Percentiles rank a stretch among this genome's conserved stretches.
phyloP scores from a whole-genome alignment of 35 echinoderm and acorn worm genomes.

The Hemicentrotus pulcherrimus region DNA sequence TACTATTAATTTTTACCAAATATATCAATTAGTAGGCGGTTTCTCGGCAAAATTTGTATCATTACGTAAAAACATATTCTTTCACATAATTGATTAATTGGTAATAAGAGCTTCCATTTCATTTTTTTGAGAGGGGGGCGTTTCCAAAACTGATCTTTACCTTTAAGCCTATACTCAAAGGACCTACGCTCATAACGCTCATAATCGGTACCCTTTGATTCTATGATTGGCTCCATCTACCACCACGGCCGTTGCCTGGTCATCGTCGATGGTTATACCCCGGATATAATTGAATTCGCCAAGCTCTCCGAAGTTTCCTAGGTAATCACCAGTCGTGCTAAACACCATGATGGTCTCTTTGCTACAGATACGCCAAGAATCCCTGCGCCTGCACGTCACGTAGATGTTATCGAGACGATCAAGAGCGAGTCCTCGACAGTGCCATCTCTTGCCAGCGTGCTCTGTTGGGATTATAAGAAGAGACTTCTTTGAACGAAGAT shows the following conservation, averaged over 20 bases:
- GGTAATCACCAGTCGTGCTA: not conserved
- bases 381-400: not conserved
- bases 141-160: no score
- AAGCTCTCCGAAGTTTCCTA: constrained; percentile 42
- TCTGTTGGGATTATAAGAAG: not conserved
- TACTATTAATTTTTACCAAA: no score
- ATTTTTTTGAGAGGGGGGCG: no score
- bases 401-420: constrained; percentile 40
- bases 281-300: constrained; percentile 21
- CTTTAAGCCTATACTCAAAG: no score
- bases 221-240: constrained; percentile 34
- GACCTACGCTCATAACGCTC: not conserved
- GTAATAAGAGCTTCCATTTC: no score
- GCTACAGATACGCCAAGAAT: constrained; percentile 14
- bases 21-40: no score
- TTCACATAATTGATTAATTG: no score
- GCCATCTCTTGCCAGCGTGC: not conserved
- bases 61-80: no score
- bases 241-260: not conserved
- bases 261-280: constrained; percentile 25
- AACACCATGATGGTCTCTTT: constrained; percentile 35
- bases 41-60: no score
- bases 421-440: constrained; percentile 20
- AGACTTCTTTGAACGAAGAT: constrained; percentile 2
- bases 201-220: constrained; percentile 43